phyloP scores from a whole-genome alignment of 1,140 invertebrate species.

The Meloidogyne floridensis region DNA sequence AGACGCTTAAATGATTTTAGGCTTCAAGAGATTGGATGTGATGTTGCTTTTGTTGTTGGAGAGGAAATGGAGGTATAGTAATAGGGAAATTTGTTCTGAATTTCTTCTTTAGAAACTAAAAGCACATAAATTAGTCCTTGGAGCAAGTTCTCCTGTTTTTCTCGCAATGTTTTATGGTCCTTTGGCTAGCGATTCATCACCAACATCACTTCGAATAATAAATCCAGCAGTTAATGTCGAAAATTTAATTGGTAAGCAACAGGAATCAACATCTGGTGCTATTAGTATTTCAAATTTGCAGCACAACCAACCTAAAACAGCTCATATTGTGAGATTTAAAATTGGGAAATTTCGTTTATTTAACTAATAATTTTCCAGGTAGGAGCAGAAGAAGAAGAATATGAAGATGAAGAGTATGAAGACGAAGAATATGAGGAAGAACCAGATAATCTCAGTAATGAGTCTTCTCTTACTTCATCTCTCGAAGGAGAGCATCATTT shows the following conservation, averaged over 20 bases:
- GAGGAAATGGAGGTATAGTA: constrained; percentile 32
- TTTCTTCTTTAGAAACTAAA: constrained; percentile 24
- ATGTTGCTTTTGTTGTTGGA: constrained; percentile 37
- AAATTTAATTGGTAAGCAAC: neutral
- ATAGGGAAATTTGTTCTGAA: neutral
- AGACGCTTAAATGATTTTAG: constrained; percentile 32
- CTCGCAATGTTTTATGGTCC: constrained; percentile 42
- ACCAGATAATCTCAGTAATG: constrained; percentile 1
- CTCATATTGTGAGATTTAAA: neutral
- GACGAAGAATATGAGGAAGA: constrained; percentile 33
- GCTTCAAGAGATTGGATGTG: constrained; percentile 36
- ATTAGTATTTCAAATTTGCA: neutral
- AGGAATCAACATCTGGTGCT: neutral
- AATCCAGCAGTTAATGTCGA: neutral
- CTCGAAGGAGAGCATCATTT: constrained; percentile 25
- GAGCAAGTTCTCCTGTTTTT: constrained; percentile 37
- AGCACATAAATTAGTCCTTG: constrained; percentile 41
- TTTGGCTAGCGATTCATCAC: neutral
- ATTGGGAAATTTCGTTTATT: neutral
- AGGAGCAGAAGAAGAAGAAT: constrained; percentile 24
- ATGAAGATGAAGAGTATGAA: constrained; percentile 33
- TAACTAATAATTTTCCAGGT: neutral
- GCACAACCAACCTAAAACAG: neutral
- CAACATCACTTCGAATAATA: neutral
- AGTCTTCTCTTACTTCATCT: constrained; percentile 22